Percentiles rank a stretch among this genome's conserved stretches.
These are phyloP conservation scores for Chrysopilus asiliformis DNA, from an alignment of 2,888 invertebrate genomes.

Conservation along the genomic window DNA sequence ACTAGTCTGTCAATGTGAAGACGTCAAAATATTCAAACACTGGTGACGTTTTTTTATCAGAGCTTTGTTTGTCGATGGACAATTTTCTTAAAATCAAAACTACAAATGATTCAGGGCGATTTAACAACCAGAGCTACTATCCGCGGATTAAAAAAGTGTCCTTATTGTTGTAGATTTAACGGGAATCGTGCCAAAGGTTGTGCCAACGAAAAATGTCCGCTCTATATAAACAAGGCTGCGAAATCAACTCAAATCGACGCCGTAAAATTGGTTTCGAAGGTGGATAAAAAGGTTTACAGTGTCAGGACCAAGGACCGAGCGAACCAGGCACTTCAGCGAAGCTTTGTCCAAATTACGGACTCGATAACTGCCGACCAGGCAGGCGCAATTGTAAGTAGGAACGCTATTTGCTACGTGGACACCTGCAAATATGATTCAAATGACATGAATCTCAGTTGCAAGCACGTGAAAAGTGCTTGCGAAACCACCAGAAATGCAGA, in stretches of 20 bases:
- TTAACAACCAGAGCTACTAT: no score
- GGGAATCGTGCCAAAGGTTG: constrained; percentile 61
- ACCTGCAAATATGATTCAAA: constrained; percentile 24
- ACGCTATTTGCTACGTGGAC: constrained; percentile 25
- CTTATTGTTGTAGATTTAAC: constrained; percentile 60
- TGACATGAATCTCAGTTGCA: constrained; percentile 22
- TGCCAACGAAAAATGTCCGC: constrained; percentile 55
- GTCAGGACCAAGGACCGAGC: constrained; percentile 52
- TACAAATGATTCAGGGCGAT: no score
- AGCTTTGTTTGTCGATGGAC: no score
- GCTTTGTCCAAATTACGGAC: constrained; percentile 51
- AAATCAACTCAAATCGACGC: constrained; percentile 21
- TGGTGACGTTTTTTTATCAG: no score
- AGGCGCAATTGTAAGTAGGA: constrained; percentile 25
- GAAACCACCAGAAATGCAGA: constrained; percentile 21
- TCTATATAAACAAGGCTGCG: constrained; percentile 4
- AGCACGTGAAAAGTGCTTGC: constrained; percentile 24
- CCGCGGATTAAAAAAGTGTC: constrained; percentile 41
- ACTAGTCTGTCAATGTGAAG: no score
- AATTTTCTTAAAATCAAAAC: no score
- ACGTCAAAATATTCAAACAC: no score
- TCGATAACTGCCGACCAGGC: constrained; percentile 28
- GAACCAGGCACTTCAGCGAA: constrained; percentile 57
- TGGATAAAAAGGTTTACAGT: constrained; percentile 49
- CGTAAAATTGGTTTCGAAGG: constrained; percentile 43